These are phyloP conservation scores for Ictidomys tridecemlineatus DNA, from an alignment of 2,113 vertebrate species.

Conservation along the genomic window DNA sequence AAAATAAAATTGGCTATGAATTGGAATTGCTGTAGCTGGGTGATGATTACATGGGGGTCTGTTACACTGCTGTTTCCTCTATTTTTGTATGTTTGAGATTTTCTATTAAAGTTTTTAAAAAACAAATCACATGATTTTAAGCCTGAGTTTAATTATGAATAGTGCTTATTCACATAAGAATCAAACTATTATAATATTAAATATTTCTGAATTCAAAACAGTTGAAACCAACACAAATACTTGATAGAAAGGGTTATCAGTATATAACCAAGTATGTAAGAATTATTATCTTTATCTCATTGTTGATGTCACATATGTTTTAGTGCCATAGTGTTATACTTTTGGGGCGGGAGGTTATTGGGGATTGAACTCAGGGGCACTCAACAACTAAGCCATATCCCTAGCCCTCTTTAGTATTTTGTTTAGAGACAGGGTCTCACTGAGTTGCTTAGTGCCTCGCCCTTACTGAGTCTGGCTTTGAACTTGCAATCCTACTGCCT, in stretches of 20 bases:
- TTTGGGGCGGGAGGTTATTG: not conserved
- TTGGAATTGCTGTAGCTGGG: not conserved
- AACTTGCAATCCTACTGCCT: no score
- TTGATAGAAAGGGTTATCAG: not conserved
- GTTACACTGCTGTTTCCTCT: not conserved
- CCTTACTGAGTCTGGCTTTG: no score
- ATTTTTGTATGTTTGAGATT: slow-evolving; percentile 10
- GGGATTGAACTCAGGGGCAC: no score
- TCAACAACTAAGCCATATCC: no score
- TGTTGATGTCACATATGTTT: not conserved
- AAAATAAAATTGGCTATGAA: not conserved
- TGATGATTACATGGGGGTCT: not conserved
- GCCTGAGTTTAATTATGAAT: slow-evolving; percentile 34
- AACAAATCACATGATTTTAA: not conserved
- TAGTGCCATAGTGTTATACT: not conserved
- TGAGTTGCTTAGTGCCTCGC: no score
- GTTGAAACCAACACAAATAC: slow-evolving; percentile 36
- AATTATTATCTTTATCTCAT: not conserved
- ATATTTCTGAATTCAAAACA: not conserved
- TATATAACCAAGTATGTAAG: not conserved
- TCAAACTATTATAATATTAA: not conserved
- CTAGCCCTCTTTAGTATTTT: no score
- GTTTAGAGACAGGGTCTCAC: no score
- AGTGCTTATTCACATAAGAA: not conserved
- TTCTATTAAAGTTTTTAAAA: slow-evolving; percentile 47